Evolutionary conservation across 2,888 invertebrate genomes (phyloP), one percentile per base, ranked within the genome.

Genomic region (Linnaemya vulpina): DNA sequence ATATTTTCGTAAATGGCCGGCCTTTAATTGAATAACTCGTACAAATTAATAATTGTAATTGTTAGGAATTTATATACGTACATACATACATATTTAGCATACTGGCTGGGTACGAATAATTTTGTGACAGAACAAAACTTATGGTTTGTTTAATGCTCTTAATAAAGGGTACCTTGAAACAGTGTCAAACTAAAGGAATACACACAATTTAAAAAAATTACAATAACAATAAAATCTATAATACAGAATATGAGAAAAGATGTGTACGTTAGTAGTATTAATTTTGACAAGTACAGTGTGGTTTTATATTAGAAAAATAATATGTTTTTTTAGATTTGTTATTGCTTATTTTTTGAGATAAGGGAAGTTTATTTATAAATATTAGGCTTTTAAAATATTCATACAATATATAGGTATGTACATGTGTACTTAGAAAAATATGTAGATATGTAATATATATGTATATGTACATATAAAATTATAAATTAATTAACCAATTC

Each of bases 251-350:
- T 22, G 20, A 60, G 65, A 46, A 67, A 65, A 60, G 8, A 70
- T 30, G 7, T 58, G 3, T 17, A 20, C 30, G 15, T n/a, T 9
- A n/a, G 8, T 46, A n/a, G 2, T 65, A n/a, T 30, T 40, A 55
- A 51, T 70, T 63, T 43, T 22, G 4, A 67, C 43, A 75, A 75
- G 74, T 81, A 75, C 81, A 81, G 81, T 75, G 81, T 68, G 81
- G 81, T 81, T 75, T 40, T 30, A 20, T 51, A 43, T 70, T 38
- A 62, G 25, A 40, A 46, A 22, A 78, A 43, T 38, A 30, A 35
- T 9, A 17, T n/a, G 17, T 3, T 63, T 8, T 63, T 53, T 1
- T 49, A n/a, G n/a, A n/a, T n/a, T n/a, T n/a, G n/a, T 43, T 65
- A 17, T 1, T 22, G 46, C 8, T 1, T 10, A 43, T 11, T 38